These are phyloP conservation scores for Aromia moschata DNA, from an alignment of 2,888 invertebrate genomes.

Conservation along the genomic window DNA sequence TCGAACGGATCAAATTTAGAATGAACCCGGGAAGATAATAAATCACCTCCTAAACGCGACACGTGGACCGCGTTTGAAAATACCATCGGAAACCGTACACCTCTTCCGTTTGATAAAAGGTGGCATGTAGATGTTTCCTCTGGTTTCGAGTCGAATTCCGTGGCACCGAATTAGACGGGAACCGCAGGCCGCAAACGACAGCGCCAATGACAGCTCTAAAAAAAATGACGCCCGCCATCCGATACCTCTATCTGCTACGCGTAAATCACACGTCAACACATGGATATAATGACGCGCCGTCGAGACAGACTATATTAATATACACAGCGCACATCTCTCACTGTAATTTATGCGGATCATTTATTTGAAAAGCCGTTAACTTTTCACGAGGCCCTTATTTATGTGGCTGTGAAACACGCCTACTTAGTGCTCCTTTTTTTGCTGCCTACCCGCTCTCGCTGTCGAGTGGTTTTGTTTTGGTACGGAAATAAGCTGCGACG, in stretches of 20 bases:
- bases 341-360: slow-evolving; percentile 29
- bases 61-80: background rate
- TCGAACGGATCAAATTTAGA: too few relatives aligned
- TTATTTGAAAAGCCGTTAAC: slow-evolving; percentile 39
- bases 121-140: background rate
- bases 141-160: background rate
- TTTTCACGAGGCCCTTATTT: slow-evolving; percentile 38
- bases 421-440: slow-evolving; percentile 33
- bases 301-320: background rate
- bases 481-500: slow-evolving; percentile 30
- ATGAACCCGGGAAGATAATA: background rate
- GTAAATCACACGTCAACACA: slow-evolving; percentile 31
- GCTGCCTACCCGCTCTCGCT: background rate
- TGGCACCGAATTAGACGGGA: slow-evolving; percentile 24
- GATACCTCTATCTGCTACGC: slow-evolving; percentile 37
- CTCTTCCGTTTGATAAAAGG: background rate
- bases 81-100: background rate
- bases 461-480: slow-evolving; percentile 15
- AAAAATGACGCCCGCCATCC: slow-evolving; percentile 42
- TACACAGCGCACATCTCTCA: background rate
- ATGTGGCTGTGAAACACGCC: slow-evolving; percentile 32
- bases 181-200: slow-evolving; percentile 36
- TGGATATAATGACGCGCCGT: slow-evolving; percentile 12
- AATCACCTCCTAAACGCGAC: background rate
- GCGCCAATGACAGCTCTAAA: slow-evolving; percentile 47